Conservation (phyloP, 2,113 vertebrate species). For the Malurus melanocephalus region DNA sequence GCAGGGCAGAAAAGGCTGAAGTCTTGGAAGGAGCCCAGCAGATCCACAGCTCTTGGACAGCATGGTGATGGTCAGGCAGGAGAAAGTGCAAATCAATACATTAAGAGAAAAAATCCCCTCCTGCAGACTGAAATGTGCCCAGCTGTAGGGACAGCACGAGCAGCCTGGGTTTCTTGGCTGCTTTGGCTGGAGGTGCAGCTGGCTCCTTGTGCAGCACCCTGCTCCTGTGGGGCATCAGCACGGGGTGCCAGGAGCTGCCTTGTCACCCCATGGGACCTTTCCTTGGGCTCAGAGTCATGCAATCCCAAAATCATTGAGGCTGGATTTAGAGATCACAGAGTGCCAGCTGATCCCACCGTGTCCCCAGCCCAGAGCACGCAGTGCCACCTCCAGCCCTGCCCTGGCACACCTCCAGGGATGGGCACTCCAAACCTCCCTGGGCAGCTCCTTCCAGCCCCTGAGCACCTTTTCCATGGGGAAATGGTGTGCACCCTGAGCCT, state of each 20-base stretch:
- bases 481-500: background rate
- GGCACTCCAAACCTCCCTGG: background rate
- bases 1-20: background rate
- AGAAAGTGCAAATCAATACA: background rate
- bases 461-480: background rate
- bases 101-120: background rate
- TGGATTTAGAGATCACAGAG: background rate
- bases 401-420: background rate
- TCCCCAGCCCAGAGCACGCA: background rate
- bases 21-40: background rate
- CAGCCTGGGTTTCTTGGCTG: background rate
- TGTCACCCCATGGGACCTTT: background rate
- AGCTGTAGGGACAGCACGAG: background rate
- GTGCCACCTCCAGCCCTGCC: fast-evolving
- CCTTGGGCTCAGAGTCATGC: fast-evolving
- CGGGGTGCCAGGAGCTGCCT: background rate
- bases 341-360: fast-evolving
- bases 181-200: background rate
- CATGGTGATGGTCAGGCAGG: background rate
- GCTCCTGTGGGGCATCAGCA: fast-evolving
- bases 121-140: background rate
- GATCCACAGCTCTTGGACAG: background rate
- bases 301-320: background rate
- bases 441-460: background rate
- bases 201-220: background rate